These are phyloP conservation scores for Rhodeus uyekii DNA, from an alignment of 2,797 vertebrate genomes.

Conservation along the genomic window DNA sequence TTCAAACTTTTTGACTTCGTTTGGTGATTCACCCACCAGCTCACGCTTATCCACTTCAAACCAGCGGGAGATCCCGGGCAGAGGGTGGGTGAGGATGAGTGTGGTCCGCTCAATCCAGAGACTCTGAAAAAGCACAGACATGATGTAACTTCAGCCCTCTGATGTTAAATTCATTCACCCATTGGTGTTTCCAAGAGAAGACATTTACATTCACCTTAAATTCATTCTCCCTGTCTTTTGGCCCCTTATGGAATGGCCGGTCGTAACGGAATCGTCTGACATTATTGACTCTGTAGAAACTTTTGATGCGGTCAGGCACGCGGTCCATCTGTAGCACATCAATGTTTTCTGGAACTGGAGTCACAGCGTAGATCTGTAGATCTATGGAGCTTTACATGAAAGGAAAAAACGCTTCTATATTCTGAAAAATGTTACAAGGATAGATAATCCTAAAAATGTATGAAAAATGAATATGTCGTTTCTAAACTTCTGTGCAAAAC, in stretches of 20 bases:
- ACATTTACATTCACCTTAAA: conserved; percentile 85
- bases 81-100: conserved; percentile 91
- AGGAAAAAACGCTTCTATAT: conserved; percentile 62
- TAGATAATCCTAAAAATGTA: neutral
- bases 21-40: conserved; percentile 81
- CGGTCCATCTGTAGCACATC: conserved; percentile 96
- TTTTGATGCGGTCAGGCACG: conserved; percentile 97
- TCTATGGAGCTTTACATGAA: conserved; percentile 83
- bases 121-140: conserved; percentile 73
- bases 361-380: conserved; percentile 97
- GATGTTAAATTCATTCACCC: neutral
- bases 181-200: neutral
- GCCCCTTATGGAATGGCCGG: conserved; percentile 96
- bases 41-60: conserved; percentile 98
- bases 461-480: neutral
- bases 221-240: conserved; percentile 97
- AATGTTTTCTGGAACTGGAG: conserved; percentile 91
- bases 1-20: neutral
- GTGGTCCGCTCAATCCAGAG: conserved; percentile 98
- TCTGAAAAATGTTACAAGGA: neutral
- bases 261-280: conserved; percentile 96
- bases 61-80: conserved; percentile 98
- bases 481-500: neutral
- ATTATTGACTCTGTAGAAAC: conserved; percentile 98
- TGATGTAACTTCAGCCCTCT: conserved; percentile 8